Evolutionary conservation across 2,888 invertebrate genomes (phyloP).

Genomic region (Prosopocoilus inquinatus): DNA sequence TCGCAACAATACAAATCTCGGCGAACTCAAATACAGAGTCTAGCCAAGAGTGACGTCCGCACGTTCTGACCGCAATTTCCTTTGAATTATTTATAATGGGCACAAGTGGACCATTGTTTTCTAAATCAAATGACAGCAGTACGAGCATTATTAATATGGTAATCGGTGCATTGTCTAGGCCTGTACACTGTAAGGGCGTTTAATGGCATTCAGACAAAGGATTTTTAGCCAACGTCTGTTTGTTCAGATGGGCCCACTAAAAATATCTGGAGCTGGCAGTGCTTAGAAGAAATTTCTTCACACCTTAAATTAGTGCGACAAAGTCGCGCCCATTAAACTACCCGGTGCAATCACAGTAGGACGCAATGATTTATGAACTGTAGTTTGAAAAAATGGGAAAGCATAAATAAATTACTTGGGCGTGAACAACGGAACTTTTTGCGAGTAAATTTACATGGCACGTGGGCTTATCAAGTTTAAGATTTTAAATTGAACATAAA

Average conservation of each 20-base stretch:
- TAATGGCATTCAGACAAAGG: slow-evolving; percentile 12
- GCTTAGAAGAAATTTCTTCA: slow-evolving; percentile 7
- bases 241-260: slow-evolving; percentile 6
- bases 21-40: too few relatives aligned
- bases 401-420: too few relatives aligned
- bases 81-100: slow-evolving; percentile 7
- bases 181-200: slow-evolving; percentile 16
- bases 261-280: slow-evolving; percentile 12
- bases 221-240: background rate
- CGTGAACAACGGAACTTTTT: too few relatives aligned
- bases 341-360: too few relatives aligned
- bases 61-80: background rate
- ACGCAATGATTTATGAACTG: too few relatives aligned
- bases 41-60: too few relatives aligned
- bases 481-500: too few relatives aligned
- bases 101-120: slow-evolving; percentile 4
- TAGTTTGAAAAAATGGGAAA: too few relatives aligned
- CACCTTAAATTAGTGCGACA: slow-evolving; percentile 1
- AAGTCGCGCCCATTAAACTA: background rate
- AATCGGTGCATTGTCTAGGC: slow-evolving; percentile 13
- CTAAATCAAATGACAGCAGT: slow-evolving; percentile 1
- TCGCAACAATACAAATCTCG: too few relatives aligned
- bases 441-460: too few relatives aligned
- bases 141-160: slow-evolving; percentile 17
- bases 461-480: too few relatives aligned